Evolutionary conservation across 2,797 vertebrate genomes (phyloP).

Genomic region (Phyllotis vaccarum): DNA sequence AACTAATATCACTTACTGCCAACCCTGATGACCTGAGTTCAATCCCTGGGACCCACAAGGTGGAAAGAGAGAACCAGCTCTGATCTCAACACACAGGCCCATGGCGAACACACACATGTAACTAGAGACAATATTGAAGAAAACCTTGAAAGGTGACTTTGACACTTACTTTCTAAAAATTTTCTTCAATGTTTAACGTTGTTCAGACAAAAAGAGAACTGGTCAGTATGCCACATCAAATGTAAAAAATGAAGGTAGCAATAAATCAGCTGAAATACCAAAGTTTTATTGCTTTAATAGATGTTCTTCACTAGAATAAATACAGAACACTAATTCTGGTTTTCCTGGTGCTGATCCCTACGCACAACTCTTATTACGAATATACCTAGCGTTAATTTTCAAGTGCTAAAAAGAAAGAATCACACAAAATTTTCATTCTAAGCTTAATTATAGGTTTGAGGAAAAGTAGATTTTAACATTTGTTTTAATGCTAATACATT

Average conservation of each 20-base stretch:
- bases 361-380: background rate
- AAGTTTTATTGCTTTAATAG: background rate
- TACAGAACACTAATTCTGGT: too few relatives aligned
- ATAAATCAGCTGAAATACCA: background rate
- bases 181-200: background rate
- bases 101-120: background rate
- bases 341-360: background rate
- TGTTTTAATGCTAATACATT: slow-evolving; percentile 15
- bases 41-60: background rate
- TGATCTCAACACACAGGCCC: background rate
- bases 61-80: background rate
- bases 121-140: background rate
- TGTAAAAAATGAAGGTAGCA: slow-evolving; percentile 15
- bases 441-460: background rate
- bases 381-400: slow-evolving; percentile 1
- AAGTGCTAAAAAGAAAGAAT: background rate
- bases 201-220: background rate
- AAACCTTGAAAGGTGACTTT: background rate
- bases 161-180: background rate
- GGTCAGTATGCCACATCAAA: background rate
- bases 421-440: slow-evolving; percentile 25
- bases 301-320: too few relatives aligned
- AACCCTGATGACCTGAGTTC: background rate
- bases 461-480: background rate
- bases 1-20: background rate